Percentiles rank a stretch among this genome's conserved stretches.
Conservation (phyloP, 2,113 vertebrate genomes). For the Alouatta palliata region DNA sequence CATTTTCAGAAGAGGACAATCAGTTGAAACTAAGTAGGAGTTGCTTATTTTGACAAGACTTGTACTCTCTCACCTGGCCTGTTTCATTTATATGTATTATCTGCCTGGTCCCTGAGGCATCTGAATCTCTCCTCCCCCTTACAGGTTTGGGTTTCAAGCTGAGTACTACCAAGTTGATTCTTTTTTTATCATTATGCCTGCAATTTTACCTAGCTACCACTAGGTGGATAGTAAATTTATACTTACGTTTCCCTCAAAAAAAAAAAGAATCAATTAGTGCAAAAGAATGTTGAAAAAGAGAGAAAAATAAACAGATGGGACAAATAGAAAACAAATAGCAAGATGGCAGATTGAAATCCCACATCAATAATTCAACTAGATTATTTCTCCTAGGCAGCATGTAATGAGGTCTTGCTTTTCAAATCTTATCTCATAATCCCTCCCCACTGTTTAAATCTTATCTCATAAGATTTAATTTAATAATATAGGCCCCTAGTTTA, state of each 20-base stretch:
- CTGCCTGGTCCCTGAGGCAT: neutral
- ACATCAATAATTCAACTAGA: neutral
- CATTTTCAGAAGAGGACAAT: conserved; percentile 54
- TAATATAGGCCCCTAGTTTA: neutral
- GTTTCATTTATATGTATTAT: neutral
- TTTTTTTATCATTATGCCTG: conserved; percentile 35
- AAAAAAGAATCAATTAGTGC: too few relatives aligned
- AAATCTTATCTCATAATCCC: neutral
- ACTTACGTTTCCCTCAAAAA: conserved; percentile 16
- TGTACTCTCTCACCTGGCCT: neutral
- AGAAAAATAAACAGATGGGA: too few relatives aligned
- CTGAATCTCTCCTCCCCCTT: neutral
- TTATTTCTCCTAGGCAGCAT: neutral
- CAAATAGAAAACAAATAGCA: too few relatives aligned
- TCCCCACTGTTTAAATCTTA: too few relatives aligned
- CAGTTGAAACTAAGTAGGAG: neutral
- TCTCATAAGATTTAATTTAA: neutral
- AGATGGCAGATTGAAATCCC: neutral
- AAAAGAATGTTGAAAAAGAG: too few relatives aligned
- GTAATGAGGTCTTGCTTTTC: too few relatives aligned
- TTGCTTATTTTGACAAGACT: neutral
- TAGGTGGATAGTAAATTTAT: conserved; percentile 56
- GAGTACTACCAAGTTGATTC: neutral
- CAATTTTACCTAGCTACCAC: conserved; percentile 32
- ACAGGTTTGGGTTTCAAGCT: conserved; percentile 1